Evolutionary conservation across 2,888 invertebrate genomes (phyloP), one percentile per base, ranked within the genome.

Genomic region (Mechanitis mazaeus): DNA sequence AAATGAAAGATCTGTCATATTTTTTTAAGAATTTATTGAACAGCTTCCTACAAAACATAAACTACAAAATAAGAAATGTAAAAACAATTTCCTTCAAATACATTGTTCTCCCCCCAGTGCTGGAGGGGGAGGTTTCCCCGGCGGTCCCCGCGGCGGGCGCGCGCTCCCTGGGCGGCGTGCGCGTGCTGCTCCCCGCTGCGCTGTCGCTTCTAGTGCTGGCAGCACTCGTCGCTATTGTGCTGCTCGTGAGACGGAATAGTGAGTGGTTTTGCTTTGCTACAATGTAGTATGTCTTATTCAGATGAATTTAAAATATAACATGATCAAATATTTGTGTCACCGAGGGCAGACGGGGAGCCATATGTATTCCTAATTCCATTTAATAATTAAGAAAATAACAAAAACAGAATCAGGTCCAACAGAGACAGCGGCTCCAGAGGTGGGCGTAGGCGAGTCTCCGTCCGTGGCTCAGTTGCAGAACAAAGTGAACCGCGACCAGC

Each of bases 401-500:
- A 31, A 31, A 31, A 31, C 62, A 88, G 89, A 89, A 83, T 79
- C 80, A 28, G 86, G 88, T 28, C 82, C 82, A 7, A 83, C 87
- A 0, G 88, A 85, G 68, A 87, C 87, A 0, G 83, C 80, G 0
- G 85, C 84, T 1, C 82, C 85, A 0, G 87, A 85, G 68, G 80
- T 81, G 55, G 87, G 84, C 0, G 93, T 94, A 72, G 94, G 94
- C 20, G 95, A 95, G 79, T 95, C 95, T 0, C 94, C 95, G 0
- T 94, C 95, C 0, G 92, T 95, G 70, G 94, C 95, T 9, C 94
- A 95, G 78, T 87, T 95, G 69, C 95, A 95, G 83, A 95, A 95
- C 87, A 95, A 95, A 78, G 94, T 94, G 74, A 95, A 95, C 84
- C 91, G 94, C 61, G 95, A 95, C 83, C 88, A 88, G 75, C 95